These are phyloP conservation scores for Mya arenaria DNA, from an alignment of 1,140 invertebrate genomes.

Conservation along the genomic window DNA sequence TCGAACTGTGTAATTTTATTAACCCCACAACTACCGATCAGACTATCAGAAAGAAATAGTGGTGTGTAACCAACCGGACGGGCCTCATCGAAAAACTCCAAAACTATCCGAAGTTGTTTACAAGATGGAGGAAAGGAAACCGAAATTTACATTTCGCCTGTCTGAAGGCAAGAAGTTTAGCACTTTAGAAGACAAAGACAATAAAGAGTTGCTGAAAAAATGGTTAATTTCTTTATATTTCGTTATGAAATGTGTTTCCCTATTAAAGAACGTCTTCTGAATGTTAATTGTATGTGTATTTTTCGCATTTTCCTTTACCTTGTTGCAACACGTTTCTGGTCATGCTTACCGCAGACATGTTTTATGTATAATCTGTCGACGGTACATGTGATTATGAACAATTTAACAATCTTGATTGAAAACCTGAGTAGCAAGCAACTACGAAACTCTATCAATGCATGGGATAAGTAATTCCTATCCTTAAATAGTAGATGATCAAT, in stretches of 20 bases:
- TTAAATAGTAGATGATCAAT: too few species aligned
- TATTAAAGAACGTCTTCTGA: background rate
- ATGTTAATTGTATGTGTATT: background rate
- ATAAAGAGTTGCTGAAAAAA: constrained; percentile 73
- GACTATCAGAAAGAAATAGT: too few species aligned
- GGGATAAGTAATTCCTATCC: too few species aligned
- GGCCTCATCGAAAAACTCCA: background rate
- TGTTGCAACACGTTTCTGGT: background rate
- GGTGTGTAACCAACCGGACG: too few species aligned
- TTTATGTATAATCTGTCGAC: background rate
- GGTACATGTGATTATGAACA: background rate
- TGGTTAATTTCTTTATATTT: constrained; percentile 72
- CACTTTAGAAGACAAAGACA: constrained; percentile 72
- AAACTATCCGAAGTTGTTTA: constrained; percentile 53
- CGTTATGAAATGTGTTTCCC: too few species aligned
- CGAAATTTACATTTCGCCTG: constrained; percentile 72
- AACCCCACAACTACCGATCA: too few species aligned
- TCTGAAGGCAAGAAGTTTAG: constrained; percentile 70
- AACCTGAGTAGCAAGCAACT: too few species aligned
- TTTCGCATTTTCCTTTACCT: background rate
- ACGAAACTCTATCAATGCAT: too few species aligned
- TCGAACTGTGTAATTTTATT: too few species aligned
- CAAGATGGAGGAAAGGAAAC: constrained; percentile 62
- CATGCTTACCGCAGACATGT: background rate
- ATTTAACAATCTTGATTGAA: too few species aligned